Base-by-base conservation (phyloP, 2,888 invertebrate genomes). In the Ectropis crepuscularia region DNA sequence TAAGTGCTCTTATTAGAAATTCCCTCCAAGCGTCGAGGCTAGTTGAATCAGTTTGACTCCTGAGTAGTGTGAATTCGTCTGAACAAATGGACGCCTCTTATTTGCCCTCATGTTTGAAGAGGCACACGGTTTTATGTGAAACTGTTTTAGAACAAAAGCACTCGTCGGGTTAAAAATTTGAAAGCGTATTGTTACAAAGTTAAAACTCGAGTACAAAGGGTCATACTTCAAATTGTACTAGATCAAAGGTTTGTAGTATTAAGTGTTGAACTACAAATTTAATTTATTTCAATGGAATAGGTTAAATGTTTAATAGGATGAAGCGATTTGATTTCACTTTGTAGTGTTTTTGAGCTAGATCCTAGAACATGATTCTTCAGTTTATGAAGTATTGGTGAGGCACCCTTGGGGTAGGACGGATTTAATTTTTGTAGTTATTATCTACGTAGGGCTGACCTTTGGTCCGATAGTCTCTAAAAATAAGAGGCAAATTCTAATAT, bases 31-130 rank as follows among this genome's bases (percentile, higher is more conserved):
- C 9, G 43, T 12, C 38, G 42, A 43, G 28, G 12, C 12, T 38
- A 54, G 54, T 43, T 6, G 7, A 37, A 62, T 43, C 57, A n/a
- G 46, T 41, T 11, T 49, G 51, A 57, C 46, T 51, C 36, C 12
- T 47, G n/a, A 16, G 47, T 54, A 49, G 41, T 54, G 63, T 54
- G 58, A 63, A 63, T 59, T 58, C 54, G 46, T 36, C 45, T 54
- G 48, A 48, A 54, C 54, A 59, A 63, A 63, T 12, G 45, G 46
- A 54, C 46, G 39, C 49, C 58, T 45, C 41, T 37, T 63, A 49
- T 63, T 57, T 57, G 12, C 12, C 43, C 28, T 38, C 10, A 10
- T 47, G 41, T 58, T 63, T 54, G 46, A 7, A 41, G 10, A 58
- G 54, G 57, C 62, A 16, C 11, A 16, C 11, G 50, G 36, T 49